These are phyloP conservation scores for Hanleya hanleyi DNA, from an alignment of 2,888 invertebrate species.

Conservation along the genomic window DNA sequence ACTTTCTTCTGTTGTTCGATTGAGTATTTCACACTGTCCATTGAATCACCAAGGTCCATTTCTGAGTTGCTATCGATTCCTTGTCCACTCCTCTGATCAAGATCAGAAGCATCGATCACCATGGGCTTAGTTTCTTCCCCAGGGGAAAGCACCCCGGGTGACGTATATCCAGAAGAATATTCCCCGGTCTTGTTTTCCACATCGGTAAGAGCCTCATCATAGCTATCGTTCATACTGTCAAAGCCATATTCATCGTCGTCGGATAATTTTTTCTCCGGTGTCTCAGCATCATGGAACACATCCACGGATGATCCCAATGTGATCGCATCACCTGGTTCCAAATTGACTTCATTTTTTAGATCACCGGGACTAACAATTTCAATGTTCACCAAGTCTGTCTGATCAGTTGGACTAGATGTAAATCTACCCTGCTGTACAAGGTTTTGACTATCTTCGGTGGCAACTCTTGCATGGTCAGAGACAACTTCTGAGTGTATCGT, in stretches of 20 bases:
- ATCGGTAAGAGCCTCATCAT: background rate
- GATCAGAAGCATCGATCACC: background rate
- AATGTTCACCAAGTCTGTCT: too few relatives aligned
- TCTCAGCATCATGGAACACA: too few relatives aligned
- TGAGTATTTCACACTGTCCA: background rate
- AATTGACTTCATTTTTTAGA: too few relatives aligned
- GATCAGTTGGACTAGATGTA: too few relatives aligned
- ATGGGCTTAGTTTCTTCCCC: background rate
- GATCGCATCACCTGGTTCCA: too few relatives aligned
- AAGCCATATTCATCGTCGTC: slow-evolving; percentile 1
- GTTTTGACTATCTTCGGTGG: too few relatives aligned
- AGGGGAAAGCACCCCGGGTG: background rate
- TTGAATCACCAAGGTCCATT: background rate
- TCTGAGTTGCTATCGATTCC: background rate
- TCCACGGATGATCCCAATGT: too few relatives aligned
- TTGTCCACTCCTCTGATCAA: background rate
- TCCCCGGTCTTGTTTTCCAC: background rate
- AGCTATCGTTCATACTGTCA: slow-evolving; percentile 2
- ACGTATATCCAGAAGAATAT: slow-evolving; percentile 1
- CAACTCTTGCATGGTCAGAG: too few relatives aligned
- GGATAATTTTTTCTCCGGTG: background rate
- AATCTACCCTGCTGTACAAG: too few relatives aligned
- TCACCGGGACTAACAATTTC: too few relatives aligned
- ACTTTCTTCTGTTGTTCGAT: background rate
- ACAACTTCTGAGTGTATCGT: too few relatives aligned